These are phyloP conservation scores for Diadegma fenestrale DNA, from an alignment of 2,888 invertebrate species.

Conservation along the genomic window DNA sequence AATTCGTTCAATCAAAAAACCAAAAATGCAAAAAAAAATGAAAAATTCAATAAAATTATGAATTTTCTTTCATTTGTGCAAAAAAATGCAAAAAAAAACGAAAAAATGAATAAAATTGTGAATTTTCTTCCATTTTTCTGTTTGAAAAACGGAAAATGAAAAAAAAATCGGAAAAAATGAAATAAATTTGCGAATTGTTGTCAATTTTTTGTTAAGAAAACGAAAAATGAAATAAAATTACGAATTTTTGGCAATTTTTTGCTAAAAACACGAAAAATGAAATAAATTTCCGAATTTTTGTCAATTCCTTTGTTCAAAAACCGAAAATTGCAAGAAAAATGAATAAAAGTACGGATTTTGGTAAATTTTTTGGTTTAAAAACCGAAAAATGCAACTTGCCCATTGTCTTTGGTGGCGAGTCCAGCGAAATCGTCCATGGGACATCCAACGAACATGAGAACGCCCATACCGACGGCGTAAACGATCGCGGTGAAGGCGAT, in stretches of 20 bases:
- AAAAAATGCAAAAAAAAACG: background rate
- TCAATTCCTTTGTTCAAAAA: no score
- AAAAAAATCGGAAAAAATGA: background rate
- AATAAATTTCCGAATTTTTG: no score
- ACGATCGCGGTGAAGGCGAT: slow-evolving; percentile 95
- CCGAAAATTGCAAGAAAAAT: background rate
- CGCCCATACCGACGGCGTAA: slow-evolving; percentile 94
- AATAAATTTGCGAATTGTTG: background rate
- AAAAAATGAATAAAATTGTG: background rate
- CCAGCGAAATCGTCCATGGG: slow-evolving; percentile 93
- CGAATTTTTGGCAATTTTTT: background rate
- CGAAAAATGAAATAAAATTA: background rate
- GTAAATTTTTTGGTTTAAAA: background rate
- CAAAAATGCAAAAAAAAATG: background rate
- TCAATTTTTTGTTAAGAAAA: background rate
- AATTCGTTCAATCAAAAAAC: no score
- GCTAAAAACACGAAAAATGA: no score
- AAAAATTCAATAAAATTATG: background rate
- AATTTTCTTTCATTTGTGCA: no score
- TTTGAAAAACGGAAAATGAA: no score
- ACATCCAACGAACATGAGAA: slow-evolving; percentile 96
- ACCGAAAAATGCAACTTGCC: slow-evolving; percentile 80
- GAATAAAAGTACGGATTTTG: background rate
- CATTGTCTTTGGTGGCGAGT: slow-evolving; percentile 84
- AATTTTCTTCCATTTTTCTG: background rate